Base-by-base conservation (phyloP, 2,797 vertebrate species). In the Centropyge bicolor region DNA sequence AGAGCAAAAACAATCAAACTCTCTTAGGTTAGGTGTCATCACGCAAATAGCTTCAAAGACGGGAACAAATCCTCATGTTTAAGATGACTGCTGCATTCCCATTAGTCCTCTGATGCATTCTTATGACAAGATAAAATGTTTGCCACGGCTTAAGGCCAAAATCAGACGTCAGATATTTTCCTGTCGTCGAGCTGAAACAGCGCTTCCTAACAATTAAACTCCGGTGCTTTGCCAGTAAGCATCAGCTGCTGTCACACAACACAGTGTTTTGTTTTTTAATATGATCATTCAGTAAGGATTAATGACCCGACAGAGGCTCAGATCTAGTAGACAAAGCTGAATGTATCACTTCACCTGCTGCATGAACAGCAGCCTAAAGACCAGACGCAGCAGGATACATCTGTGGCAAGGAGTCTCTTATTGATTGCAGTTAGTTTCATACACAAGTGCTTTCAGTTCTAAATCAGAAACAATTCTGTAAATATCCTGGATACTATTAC, bases 11-110 rank as follows among this genome's bases (percentile, higher is more conserved):
- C 22, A 43, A 64, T 41, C 49, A 68, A 67, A 46, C 48, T 43
- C 8, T 78, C 70, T 88, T 78, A 36, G 24, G 8, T 74, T 56
- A 55, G 55, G 72, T 91, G 90, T 82, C 82, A 84, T 84, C 76
- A 88, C 54, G 62, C 27, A 71, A 71, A 72, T 43, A 57, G 38
- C 72, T 78, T 80, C 49, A 86, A 76, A 81, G 64, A 69, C 77
- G 62, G 9, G 68, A 81, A 52, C 63, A 75, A 56, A 82, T 57
- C 66, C 41, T 71, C 7, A n/a, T 66, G 63, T 81, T 83, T 61
- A 73, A 79, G 57, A 83, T n/a, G 22, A 57, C 65, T 43, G 45
- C 27, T 73, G 61, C 70, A 57, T 55, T 81, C 59, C 76, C 62
- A 78, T 78, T 77, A 79, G 59, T 24, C 31, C 10, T 52, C 45